Percentiles rank a stretch among this genome's conserved stretches.
Evolutionary conservation across 2,888 invertebrate genomes (phyloP).

Genomic region (Junonia oenone): DNA sequence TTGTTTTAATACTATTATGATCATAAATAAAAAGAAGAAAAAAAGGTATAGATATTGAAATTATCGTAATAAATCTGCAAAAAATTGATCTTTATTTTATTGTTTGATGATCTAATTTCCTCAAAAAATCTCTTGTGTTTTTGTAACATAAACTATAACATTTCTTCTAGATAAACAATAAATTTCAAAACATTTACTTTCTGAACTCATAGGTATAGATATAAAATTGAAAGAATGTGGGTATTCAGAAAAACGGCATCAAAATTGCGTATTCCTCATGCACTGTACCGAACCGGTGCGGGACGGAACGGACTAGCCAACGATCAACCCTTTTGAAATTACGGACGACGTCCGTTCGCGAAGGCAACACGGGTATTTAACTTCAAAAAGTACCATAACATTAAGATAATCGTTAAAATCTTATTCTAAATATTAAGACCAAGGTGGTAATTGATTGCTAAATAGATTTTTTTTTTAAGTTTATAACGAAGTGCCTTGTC

Average conservation of each 20-base stretch:
- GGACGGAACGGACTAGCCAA: constrained; percentile 57
- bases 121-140: no score
- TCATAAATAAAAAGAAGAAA: background rate
- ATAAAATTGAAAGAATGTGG: constrained; percentile 1
- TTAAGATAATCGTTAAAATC: background rate
- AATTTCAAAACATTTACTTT: background rate
- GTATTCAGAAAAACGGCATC: constrained; percentile 11
- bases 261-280: constrained; percentile 41
- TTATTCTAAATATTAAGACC: background rate
- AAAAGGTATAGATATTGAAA: no score
- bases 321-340: constrained; percentile 80
- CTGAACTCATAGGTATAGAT: background rate
- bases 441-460: no score
- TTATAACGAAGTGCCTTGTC: background rate
- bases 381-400: background rate
- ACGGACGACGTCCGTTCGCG: constrained; percentile 53
- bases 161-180: no score
- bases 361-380: constrained; percentile 41
- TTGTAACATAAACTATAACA: no score
- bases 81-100: background rate
- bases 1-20: background rate
- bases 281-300: constrained; percentile 60
- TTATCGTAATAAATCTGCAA: no score
- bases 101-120: background rate
- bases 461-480: no score